Evolutionary conservation across 2,797 vertebrate species (phyloP).

Genomic region (Dallia pectoralis): DNA sequence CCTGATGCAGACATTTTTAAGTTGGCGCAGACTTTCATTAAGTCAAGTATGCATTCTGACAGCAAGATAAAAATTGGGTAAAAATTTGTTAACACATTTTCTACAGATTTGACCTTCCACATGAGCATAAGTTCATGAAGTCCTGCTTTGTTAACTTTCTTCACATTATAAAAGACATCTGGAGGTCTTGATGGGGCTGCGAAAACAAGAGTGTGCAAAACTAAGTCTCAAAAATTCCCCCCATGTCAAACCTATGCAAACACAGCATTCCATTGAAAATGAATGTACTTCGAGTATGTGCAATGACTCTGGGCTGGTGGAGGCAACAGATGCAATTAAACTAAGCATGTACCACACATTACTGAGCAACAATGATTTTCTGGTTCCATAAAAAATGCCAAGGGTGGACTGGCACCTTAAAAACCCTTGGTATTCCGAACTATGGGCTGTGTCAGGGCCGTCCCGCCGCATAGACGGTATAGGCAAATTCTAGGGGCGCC

Average conservation of each 20-base stretch:
- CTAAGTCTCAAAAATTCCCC: background rate
- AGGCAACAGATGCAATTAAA: too few species aligned
- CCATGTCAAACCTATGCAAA: background rate
- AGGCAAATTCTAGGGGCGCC: too few species aligned
- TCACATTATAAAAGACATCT: slow-evolving; percentile 37
- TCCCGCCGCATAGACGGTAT: too few species aligned
- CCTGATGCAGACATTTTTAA: background rate
- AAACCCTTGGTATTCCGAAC: too few species aligned
- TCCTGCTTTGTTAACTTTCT: background rate
- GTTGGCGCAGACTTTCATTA: background rate
- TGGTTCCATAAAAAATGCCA: background rate
- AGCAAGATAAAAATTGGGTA: background rate
- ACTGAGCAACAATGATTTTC: background rate
- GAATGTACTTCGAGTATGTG: too few species aligned
- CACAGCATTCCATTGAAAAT: too few species aligned
- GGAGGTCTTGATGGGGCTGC: slow-evolving; percentile 37
- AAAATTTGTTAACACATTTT: background rate
- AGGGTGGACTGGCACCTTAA: too few species aligned
- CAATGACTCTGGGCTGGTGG: too few species aligned
- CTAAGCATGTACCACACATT: background rate
- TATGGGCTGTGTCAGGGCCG: too few species aligned
- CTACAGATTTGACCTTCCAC: slow-evolving; percentile 42
- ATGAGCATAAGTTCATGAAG: slow-evolving; percentile 28
- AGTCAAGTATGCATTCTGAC: background rate
- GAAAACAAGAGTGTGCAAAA: background rate